Evolutionary conservation across 2,797 vertebrate genomes (phyloP).

Genomic region (Dallia pectoralis): DNA sequence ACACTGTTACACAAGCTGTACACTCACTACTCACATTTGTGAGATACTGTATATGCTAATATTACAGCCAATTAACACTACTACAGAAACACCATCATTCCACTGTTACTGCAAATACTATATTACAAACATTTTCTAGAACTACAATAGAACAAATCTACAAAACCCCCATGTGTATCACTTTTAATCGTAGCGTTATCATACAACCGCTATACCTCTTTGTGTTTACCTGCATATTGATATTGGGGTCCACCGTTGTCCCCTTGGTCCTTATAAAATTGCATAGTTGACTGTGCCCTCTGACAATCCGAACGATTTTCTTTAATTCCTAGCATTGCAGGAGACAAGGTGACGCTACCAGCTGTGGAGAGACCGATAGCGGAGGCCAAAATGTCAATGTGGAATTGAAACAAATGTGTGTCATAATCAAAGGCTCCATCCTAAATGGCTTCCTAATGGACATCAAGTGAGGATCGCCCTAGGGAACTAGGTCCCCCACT

Average conservation of each 20-base stretch:
- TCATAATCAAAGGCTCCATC: not conserved
- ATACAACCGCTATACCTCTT: not conserved
- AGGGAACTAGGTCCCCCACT: not conserved
- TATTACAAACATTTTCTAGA: too few species aligned
- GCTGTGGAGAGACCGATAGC: slow-evolving; percentile 68
- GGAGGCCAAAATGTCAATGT: not conserved
- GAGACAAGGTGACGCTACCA: slow-evolving; percentile 93
- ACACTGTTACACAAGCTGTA: too few species aligned
- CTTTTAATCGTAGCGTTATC: too few species aligned
- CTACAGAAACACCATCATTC: too few species aligned
- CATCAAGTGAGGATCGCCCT: not conserved
- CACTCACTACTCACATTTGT: too few species aligned
- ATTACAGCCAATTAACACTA: too few species aligned
- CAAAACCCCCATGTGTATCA: too few species aligned
- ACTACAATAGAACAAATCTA: too few species aligned
- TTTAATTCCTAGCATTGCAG: slow-evolving; percentile 90
- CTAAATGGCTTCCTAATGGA: not conserved
- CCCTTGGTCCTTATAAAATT: slow-evolving; percentile 94
- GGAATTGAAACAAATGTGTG: not conserved
- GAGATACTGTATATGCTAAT: too few species aligned
- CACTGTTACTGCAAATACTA: too few species aligned
- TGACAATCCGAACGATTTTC: slow-evolving; percentile 90
- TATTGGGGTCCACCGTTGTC: slow-evolving; percentile 87
- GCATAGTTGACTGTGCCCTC: slow-evolving; percentile 90
- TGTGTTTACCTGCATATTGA: slow-evolving; percentile 85